Base-by-base conservation (phyloP, 2,113 vertebrate species). In the Bubalus kerabau region DNA sequence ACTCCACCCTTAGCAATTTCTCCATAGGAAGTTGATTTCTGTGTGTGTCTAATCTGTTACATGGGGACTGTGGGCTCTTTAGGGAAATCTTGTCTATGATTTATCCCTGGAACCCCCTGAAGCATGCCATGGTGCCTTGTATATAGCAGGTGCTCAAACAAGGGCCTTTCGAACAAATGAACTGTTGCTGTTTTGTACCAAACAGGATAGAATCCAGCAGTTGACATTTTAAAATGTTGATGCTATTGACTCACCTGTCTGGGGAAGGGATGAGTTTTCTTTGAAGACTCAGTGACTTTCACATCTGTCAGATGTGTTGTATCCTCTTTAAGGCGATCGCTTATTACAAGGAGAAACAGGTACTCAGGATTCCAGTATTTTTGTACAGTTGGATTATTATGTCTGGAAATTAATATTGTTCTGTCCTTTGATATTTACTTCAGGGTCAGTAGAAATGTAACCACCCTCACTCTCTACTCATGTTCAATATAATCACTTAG, bases 351-450 rank as follows among this genome's bases (percentile, higher is more conserved):
- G 26, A 98, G 98, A 98, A 93, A 64, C 88, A 95, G 92, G 93
- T 95, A 93, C 90, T 92, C 30, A n/a, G 56, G 43, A 97, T 56
- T 92, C 95, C 36, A 30, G 94, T 98, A 85, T 97, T 94, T 98
- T 98, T 89, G 43, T 96, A 96, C 8, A 94, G 57, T 90, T 91
- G 89, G 98, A 98, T 99, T 99, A 98, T 98, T 96, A 87, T 98
- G 99, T 99, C 99, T 99, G 98, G 96, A 98, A 98, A 97, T 98
- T 30, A 54, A 99, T 98, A 98, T 78, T 95, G 40, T 57, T 97
- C 54, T 96, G 94, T 46, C 80, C 95, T 90, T 74, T 92, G 98
- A 97, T 98, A 97, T 91, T 98, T 95, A 96, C 78, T 97, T 99
- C 98, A 99, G 97, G 98, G 99, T 98, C 98, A 98, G 46, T 1